phyloP scores from a whole-genome alignment of 2,888 invertebrate species.

The Gymnocheta viridis region DNA sequence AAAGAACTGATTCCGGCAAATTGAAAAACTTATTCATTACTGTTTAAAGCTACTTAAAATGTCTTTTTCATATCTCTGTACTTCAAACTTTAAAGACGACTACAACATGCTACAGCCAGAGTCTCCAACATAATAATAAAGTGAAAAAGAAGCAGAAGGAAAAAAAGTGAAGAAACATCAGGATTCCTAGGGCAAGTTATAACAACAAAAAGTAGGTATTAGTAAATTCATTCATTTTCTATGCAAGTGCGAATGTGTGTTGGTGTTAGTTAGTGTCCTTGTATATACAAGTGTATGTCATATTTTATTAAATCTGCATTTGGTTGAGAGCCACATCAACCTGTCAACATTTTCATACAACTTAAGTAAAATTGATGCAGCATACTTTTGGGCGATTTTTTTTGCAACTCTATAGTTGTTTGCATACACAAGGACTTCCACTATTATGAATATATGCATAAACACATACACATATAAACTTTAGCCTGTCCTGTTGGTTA shows the following conservation, averaged over 20 bases:
- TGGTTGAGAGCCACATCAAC: constrained; percentile 67
- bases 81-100: constrained; percentile 56
- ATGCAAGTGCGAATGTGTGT: background rate
- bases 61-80: constrained; percentile 61
- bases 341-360: constrained; percentile 70
- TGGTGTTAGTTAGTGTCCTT: background rate
- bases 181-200: background rate
- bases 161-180: background rate
- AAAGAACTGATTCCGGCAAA: constrained; percentile 61
- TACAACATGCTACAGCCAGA: constrained; percentile 49
- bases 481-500: constrained; percentile 33
- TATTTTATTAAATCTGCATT: constrained; percentile 71
- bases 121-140: constrained; percentile 19
- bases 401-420: constrained; percentile 1
- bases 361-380: constrained; percentile 67
- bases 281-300: constrained; percentile 47
- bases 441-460: background rate
- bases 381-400: constrained; percentile 61
- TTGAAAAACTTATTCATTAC: constrained; percentile 71
- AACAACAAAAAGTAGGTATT: constrained; percentile 37
- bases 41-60: constrained; percentile 71
- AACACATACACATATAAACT: background rate
- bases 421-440: constrained; percentile 24
- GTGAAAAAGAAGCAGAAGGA: background rate
- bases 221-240: background rate